Evolutionary conservation across 2,888 invertebrate genomes (phyloP).

Genomic region (Microctonus brassicae): DNA sequence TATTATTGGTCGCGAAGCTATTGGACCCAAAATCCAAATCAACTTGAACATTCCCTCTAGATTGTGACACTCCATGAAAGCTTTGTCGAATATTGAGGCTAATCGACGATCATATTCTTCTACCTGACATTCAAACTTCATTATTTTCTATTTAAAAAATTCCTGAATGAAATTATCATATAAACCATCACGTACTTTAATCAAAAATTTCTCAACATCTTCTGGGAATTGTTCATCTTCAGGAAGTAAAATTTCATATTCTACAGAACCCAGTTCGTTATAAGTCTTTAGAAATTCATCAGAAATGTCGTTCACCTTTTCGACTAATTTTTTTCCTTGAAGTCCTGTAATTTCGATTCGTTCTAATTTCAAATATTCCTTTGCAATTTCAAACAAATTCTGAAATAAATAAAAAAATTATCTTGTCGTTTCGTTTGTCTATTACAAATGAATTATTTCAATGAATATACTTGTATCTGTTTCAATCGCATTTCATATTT

Average conservation of each 20-base stretch:
- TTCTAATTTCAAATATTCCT: constrained; percentile 89
- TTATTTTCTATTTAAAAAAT: not conserved
- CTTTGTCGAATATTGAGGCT: constrained; percentile 84
- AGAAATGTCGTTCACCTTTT: constrained; percentile 69
- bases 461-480: constrained; percentile 71
- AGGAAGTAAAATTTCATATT: constrained; percentile 83
- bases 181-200: constrained; percentile 65
- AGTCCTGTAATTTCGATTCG: constrained; percentile 84
- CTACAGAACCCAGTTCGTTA: constrained; percentile 66
- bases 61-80: constrained; percentile 84
- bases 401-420: constrained; percentile 60
- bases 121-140: constrained; percentile 58
- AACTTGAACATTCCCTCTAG: constrained; percentile 77
- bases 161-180: not conserved
- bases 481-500: constrained; percentile 76
- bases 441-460: not conserved
- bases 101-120: constrained; percentile 83
- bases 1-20: constrained; percentile 83
- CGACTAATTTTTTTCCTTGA: constrained; percentile 75
- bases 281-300: constrained; percentile 62
- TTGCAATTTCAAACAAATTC: constrained; percentile 80
- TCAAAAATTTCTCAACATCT: constrained; percentile 77
- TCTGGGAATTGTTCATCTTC: constrained; percentile 76
- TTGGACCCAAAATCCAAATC: constrained; percentile 80
- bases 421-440: not conserved